Evolutionary conservation across 2,113 vertebrate species (phyloP), one percentile per base, ranked within the genome.

Genomic region (Peromyscus polionotus): DNA sequence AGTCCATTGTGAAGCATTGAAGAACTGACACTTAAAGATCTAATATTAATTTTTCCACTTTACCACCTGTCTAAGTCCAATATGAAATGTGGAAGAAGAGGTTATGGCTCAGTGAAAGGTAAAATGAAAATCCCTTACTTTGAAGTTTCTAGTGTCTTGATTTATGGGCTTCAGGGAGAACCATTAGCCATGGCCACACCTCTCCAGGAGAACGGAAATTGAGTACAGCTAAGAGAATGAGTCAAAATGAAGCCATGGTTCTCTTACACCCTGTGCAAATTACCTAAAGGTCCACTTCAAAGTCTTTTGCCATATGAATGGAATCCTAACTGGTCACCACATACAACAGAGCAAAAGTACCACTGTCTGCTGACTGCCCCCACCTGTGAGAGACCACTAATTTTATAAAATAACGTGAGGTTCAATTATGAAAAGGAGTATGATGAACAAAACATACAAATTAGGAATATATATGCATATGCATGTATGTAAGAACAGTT

Each of bases 51-150:
- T 84, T 87, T 36, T 88, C 31, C 13, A 7, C 26, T 90, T 91
- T 92, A 73, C 45, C 33, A 54, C 6, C 68, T 57, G 13, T 24
- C 73, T 48, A 85, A 85, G 73, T 57, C 63, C 67, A 42, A 70
- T 31, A 83, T 73, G 88, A 94, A 89, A 86, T 48, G 39, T 84
- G 54, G 22, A 54, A 73, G n/a, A 36, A 81, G 19, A 2, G n/a
- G 57, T 9, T 90, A n/a, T 31, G 26, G 42, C 95, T 87, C 26
- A 57, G 39, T 73, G 70, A 89, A 76, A 93, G 24, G 51, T 48
- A 84, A 83, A 90, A 84, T 51, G n/a, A n/a, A 92, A 89, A 70
- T n/a, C 22, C 36, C 28, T 91, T 70, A 28, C 33, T 68, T 96
- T 70, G 57, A 45, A 54, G 14, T 59, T 73, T 7, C 17, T 4